A percentile compares a stretch with the other conserved stretches of the same genome.
Evolutionary conservation across 35 echinoderm and acorn worm species (phyloP).

Genomic region (Patiria miniata): DNA sequence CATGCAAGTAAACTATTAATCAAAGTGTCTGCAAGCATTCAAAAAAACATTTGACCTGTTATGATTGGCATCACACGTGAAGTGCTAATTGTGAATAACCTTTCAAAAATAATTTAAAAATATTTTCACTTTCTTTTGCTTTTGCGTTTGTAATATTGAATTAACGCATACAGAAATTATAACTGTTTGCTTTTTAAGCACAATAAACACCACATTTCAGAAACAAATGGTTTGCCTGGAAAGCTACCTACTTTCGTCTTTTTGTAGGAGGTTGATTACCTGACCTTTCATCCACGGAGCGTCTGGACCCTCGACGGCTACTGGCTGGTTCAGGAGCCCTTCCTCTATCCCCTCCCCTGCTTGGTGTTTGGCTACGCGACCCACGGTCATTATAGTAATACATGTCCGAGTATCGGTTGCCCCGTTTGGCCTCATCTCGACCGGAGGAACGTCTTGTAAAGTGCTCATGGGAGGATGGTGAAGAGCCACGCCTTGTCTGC

Average conservation of each 20-base stretch:
- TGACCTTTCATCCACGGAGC: conserved; percentile 9
- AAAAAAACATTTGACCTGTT: too few relatives aligned
- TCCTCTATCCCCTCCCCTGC: background rate
- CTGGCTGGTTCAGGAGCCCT: background rate
- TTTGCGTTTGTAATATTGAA: too few relatives aligned
- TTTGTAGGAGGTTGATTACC: background rate
- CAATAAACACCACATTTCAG: too few relatives aligned
- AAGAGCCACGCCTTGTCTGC: conserved; percentile 19
- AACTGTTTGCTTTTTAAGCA: too few relatives aligned
- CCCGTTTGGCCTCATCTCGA: conserved; percentile 12
- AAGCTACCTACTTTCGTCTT: background rate
- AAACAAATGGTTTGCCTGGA: too few relatives aligned
- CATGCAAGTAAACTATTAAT: too few relatives aligned
- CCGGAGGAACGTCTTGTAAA: conserved; percentile 25
- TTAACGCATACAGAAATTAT: too few relatives aligned
- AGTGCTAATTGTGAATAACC: too few relatives aligned
- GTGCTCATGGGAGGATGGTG: conserved; percentile 31
- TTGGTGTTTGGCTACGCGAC: background rate
- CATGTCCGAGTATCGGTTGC: conserved; percentile 38
- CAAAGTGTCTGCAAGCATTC: too few relatives aligned
- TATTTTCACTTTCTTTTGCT: too few relatives aligned
- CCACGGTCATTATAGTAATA: conserved; percentile 22
- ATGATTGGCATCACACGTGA: too few relatives aligned
- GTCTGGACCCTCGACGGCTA: background rate
- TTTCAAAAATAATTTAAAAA: too few relatives aligned